Conservation (phyloP, 2,797 vertebrate genomes). For the Crossoptilon crossoptilon region DNA sequence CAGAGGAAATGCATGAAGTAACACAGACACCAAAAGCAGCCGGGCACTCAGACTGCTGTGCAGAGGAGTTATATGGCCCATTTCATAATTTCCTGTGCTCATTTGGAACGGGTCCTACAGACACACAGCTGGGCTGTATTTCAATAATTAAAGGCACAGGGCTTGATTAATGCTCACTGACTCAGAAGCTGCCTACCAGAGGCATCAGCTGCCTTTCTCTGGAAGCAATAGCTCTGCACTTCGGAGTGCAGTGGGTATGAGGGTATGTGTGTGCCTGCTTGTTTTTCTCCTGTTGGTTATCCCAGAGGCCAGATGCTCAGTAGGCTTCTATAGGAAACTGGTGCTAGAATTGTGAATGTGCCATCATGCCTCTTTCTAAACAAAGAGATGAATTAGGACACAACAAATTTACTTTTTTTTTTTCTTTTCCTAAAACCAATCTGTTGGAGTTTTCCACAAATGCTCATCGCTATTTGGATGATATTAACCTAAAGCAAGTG, state of each 20-base stretch:
- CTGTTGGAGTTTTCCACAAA: background rate
- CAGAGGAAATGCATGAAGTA: background rate
- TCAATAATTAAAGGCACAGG: slow-evolving; percentile 23
- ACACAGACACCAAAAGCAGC: background rate
- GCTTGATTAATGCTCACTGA: slow-evolving; percentile 11
- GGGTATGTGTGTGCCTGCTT: background rate
- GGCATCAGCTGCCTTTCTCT: background rate
- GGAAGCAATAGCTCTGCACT: background rate
- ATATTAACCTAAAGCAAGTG: background rate
- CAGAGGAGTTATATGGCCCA: background rate
- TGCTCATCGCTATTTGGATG: background rate
- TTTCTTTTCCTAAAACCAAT: background rate
- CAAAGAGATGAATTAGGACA: background rate
- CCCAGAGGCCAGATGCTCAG: background rate
- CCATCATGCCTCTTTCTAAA: background rate
- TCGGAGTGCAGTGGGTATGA: background rate
- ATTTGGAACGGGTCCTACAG: background rate
- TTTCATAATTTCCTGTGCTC: slow-evolving; percentile 1
- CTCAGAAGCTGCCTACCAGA: slow-evolving; percentile 18
- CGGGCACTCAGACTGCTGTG: background rate
- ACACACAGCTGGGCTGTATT: background rate
- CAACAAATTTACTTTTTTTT: background rate
- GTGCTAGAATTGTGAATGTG: background rate
- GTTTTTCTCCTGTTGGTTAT: background rate
- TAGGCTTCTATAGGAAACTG: background rate